Conservation (phyloP, 2,888 invertebrate genomes). For the Drosophila diplacantha region DNA sequence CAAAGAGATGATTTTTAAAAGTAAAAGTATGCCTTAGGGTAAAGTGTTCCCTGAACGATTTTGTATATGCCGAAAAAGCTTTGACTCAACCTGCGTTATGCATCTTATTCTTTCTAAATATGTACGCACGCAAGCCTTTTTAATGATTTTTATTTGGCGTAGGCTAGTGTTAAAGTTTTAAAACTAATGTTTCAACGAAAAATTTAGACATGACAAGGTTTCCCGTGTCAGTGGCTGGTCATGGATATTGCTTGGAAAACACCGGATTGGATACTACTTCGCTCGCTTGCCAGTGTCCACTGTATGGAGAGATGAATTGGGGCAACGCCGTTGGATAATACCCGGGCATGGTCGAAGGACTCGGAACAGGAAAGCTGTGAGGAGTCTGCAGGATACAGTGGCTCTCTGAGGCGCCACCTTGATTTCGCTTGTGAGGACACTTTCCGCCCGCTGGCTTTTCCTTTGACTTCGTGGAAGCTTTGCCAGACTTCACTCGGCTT, state of each 20-base stretch:
- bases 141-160: neutral
- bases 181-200: constrained; percentile 25
- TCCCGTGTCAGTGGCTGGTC: constrained; percentile 1
- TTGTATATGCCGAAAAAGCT: neutral
- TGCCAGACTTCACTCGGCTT: too few relatives aligned
- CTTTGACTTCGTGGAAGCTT: neutral
- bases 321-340: neutral
- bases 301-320: constrained; percentile 9
- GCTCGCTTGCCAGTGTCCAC: constrained; percentile 1
- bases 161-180: constrained; percentile 7
- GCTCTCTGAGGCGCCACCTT: neutral
- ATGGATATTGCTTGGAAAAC: neutral
- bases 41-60: neutral
- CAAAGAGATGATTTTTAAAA: too few relatives aligned
- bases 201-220: constrained; percentile 19
- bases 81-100: neutral
- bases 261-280: neutral
- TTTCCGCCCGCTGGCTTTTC: neutral
- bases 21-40: too few relatives aligned
- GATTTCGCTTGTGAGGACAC: neutral
- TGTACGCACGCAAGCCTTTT: too few relatives aligned
- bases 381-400: too few relatives aligned
- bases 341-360: constrained; percentile 6
- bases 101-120: neutral
- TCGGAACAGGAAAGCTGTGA: neutral